Conservation (phyloP, 2,797 vertebrate species). For the Carcharodon carcharias region DNA sequence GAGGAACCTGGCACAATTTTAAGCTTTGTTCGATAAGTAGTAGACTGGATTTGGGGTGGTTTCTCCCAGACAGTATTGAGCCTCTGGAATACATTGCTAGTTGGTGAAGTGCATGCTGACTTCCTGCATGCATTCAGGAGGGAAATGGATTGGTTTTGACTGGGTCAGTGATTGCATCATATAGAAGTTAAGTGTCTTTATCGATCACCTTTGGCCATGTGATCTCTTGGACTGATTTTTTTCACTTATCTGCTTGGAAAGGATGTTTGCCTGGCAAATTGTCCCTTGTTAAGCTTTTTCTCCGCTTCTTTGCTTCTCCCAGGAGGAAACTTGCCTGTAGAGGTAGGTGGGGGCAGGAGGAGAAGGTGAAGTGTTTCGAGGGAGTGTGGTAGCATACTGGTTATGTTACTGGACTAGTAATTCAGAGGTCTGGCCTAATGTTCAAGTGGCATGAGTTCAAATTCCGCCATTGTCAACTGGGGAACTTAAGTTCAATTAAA, state of each 20-base stretch:
- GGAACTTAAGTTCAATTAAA: too few species aligned
- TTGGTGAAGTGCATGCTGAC: too few species aligned
- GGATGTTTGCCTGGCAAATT: too few species aligned
- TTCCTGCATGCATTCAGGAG: neutral
- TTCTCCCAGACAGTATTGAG: neutral
- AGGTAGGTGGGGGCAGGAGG: neutral
- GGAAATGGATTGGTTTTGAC: neutral
- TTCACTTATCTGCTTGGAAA: too few species aligned
- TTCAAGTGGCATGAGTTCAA: too few species aligned
- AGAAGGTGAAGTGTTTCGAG: neutral
- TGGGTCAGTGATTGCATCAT: neutral
- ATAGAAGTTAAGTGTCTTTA: neutral
- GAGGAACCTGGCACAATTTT: neutral
- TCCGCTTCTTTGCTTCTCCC: neutral
- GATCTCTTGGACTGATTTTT: neutral
- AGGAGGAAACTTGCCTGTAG: neutral
- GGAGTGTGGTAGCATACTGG: neutral
- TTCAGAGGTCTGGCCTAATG: too few species aligned
- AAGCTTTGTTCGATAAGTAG: neutral
- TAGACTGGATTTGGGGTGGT: neutral
- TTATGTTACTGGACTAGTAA: neutral
- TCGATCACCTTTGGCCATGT: neutral
- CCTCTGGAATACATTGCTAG: too few species aligned
- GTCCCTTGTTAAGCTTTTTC: too few species aligned
- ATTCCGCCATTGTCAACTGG: too few species aligned